Percentiles rank a stretch among this genome's conserved stretches.
phyloP scores from a whole-genome alignment of 2,797 vertebrate species.

The Acipenser ruthenus region DNA sequence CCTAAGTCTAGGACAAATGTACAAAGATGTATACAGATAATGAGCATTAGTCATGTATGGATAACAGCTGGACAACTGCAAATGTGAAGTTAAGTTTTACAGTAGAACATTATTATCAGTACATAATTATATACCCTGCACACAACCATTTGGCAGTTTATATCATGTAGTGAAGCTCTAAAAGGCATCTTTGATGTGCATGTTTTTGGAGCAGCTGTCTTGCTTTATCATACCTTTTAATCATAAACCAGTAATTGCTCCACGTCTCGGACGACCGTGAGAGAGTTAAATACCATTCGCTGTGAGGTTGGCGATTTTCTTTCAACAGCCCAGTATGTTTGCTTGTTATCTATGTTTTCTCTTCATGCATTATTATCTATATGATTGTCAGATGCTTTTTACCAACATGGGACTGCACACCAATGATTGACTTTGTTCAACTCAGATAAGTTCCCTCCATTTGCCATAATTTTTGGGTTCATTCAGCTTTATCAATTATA shows the following conservation, averaged over 20 bases:
- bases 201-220: neutral
- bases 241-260: no score
- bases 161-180: no score
- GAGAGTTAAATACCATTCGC: neutral
- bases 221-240: neutral
- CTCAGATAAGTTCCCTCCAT: neutral
- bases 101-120: neutral
- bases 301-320: neutral
- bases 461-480: neutral
- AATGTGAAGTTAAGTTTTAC: neutral
- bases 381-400: slow-evolving; percentile 1
- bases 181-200: no score
- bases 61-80: neutral
- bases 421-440: neutral
- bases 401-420: neutral
- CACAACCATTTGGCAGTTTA: no score
- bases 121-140: no score
- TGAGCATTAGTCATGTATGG: no score
- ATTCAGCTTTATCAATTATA: slow-evolving; percentile 5
- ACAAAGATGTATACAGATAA: neutral
- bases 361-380: neutral
- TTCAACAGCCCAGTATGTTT: neutral
- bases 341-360: neutral
- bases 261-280: neutral
- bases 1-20: no score